Percentiles rank a stretch among this genome's conserved stretches.
These are phyloP conservation scores for Dryobotodes eremita DNA, from an alignment of 2,888 invertebrate genomes.

Conservation along the genomic window DNA sequence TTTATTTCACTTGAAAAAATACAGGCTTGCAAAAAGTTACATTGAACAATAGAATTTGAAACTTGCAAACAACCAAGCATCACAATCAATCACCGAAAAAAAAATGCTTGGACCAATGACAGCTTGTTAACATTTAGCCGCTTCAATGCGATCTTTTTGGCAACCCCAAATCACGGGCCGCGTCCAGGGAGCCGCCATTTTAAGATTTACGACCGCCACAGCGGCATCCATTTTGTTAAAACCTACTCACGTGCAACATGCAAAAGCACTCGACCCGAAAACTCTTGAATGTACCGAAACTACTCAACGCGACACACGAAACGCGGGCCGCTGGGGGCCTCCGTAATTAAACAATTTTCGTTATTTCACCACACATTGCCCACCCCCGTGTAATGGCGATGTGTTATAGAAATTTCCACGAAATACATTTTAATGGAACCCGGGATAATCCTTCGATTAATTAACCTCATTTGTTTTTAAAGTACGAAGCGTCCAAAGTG, in stretches of 20 bases:
- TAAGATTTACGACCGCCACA: conserved; percentile 81
- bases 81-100: conserved; percentile 65
- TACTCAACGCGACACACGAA: conserved; percentile 74
- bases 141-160: conserved; percentile 66
- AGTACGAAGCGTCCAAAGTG: conserved; percentile 48
- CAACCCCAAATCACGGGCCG: conserved; percentile 52
- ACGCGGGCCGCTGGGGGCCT: conserved; percentile 67
- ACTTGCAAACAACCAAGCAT: background rate
- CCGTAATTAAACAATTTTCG: conserved; percentile 78
- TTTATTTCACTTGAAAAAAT: background rate
- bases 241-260: conserved; percentile 57
- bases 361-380: conserved; percentile 67
- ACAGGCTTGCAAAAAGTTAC: background rate
- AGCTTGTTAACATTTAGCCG: conserved; percentile 66
- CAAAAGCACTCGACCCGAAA: conserved; percentile 80
- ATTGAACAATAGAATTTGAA: conserved; percentile 6
- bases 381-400: conserved; percentile 50
- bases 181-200: conserved; percentile 82
- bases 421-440: conserved; percentile 65
- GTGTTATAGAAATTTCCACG: conserved; percentile 63
- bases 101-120: conserved; percentile 65
- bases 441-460: conserved; percentile 67
- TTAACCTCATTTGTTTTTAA: conserved; percentile 67
- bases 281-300: conserved; percentile 78
- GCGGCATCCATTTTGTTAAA: conserved; percentile 68